phyloP scores from a whole-genome alignment of 2,797 vertebrate genomes.

The Crocidura indochinensis region DNA sequence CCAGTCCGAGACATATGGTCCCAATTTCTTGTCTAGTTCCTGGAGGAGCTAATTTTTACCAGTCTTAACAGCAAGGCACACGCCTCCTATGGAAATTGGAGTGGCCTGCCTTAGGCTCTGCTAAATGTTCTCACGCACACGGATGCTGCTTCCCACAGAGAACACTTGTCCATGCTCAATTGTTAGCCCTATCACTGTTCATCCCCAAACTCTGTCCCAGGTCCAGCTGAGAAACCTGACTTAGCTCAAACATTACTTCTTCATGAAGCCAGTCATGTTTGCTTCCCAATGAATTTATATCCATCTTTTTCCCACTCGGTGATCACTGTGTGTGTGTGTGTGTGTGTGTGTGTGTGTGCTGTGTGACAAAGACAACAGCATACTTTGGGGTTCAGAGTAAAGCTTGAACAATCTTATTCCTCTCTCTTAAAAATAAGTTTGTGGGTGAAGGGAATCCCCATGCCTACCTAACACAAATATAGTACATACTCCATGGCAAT shows the following conservation, averaged over 20 bases:
- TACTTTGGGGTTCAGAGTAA: neutral
- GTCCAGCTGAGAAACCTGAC: neutral
- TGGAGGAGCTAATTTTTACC: slow-evolving; percentile 72
- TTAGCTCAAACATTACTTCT: neutral
- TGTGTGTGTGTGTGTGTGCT: neutral
- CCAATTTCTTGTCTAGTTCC: slow-evolving; percentile 73
- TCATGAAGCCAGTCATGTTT: slow-evolving; percentile 3
- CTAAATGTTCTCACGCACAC: neutral
- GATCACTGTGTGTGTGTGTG: too few relatives aligned
- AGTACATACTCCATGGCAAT: neutral
- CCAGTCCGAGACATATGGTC: slow-evolving; percentile 64
- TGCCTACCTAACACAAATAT: neutral
- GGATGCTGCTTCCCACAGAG: neutral
- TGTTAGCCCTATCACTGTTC: neutral
- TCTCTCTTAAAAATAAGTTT: neutral
- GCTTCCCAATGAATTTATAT: too few relatives aligned
- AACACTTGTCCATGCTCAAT: neutral
- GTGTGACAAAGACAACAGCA: too few relatives aligned
- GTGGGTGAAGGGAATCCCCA: neutral
- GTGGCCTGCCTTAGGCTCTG: neutral
- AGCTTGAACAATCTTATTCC: neutral
- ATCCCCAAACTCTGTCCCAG: neutral
- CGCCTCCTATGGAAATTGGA: slow-evolving; percentile 43
- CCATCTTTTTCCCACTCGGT: too few relatives aligned
- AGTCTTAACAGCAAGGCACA: slow-evolving; percentile 65